Conservation (phyloP, 2,888 invertebrate genomes). For the Onchidella celtica region DNA sequence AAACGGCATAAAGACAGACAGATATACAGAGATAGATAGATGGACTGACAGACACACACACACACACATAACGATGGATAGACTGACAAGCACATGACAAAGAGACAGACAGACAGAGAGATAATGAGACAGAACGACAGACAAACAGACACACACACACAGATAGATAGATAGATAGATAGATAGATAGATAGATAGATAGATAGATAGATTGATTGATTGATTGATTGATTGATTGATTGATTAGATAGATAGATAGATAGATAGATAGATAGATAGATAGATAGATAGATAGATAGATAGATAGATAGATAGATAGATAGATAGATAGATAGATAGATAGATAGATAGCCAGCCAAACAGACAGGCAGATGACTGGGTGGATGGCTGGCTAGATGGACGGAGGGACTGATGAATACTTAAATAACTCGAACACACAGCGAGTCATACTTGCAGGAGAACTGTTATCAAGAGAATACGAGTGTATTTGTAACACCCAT, state of each 20-base stretch:
- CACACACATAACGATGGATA: not conserved
- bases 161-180: not conserved
- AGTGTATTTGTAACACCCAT: too few relatives aligned
- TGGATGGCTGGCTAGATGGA: not conserved
- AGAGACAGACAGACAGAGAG: too few relatives aligned
- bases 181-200: not conserved
- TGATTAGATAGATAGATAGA: constrained; percentile 1
- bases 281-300: constrained; percentile 29
- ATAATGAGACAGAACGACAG: too few relatives aligned
- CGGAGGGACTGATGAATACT: too few relatives aligned
- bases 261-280: constrained; percentile 30
- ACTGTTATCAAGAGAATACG: too few relatives aligned
- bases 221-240: not conserved
- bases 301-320: not conserved
- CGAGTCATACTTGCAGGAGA: too few relatives aligned
- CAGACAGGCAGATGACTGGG: not conserved
- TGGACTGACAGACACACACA: not conserved
- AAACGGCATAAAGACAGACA: too few relatives aligned
- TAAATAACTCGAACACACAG: too few relatives aligned
- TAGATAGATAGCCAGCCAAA: not conserved
- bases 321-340: not conserved
- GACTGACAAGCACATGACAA: too few relatives aligned
- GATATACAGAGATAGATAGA: too few relatives aligned
- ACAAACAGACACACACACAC: not conserved
- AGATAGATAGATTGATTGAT: too few relatives aligned